A percentile compares a stretch with the other conserved stretches of the same genome.
Conservation (phyloP, 2,888 invertebrate species). For the Eudasyphora cyanicolor region DNA sequence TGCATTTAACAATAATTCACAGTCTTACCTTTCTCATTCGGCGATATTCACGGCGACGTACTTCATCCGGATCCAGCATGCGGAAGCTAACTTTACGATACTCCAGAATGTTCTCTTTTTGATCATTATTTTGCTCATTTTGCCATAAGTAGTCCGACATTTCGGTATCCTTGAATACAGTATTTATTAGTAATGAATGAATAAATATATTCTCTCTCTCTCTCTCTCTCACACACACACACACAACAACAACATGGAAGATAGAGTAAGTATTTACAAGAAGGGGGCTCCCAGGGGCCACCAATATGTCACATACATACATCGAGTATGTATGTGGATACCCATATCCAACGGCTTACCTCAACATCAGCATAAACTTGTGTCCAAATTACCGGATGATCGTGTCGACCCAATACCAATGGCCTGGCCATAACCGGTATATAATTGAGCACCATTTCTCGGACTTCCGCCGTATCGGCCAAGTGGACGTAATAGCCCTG, state of each 20-base stretch:
- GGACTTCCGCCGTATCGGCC: constrained; percentile 97
- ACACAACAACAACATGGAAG: not conserved
- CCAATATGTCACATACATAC: no score
- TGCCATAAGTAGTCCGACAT: constrained; percentile 96
- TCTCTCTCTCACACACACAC: no score
- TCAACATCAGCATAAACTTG: constrained; percentile 96
- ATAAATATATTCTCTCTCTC: no score
- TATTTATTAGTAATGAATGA: no score
- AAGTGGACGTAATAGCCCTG: constrained; percentile 97
- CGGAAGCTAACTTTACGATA: constrained; percentile 81
- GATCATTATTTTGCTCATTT: constrained; percentile 88
- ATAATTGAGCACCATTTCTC: constrained; percentile 97
- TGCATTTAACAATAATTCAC: no score
- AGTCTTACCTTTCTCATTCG: constrained; percentile 74
- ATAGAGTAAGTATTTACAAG: not conserved
- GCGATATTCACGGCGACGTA: constrained; percentile 80
- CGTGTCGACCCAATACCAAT: constrained; percentile 90
- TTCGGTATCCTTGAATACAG: constrained; percentile 86
- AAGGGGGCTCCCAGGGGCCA: no score
- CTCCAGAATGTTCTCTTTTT: constrained; percentile 87
- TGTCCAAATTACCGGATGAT: constrained; percentile 97
- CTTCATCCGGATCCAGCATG: constrained; percentile 84
- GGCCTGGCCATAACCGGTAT: constrained; percentile 98
- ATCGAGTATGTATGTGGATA: no score
- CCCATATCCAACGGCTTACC: constrained; percentile 81